Evolutionary conservation across 2,888 invertebrate species (phyloP).

Genomic region (Suillia variegata): DNA sequence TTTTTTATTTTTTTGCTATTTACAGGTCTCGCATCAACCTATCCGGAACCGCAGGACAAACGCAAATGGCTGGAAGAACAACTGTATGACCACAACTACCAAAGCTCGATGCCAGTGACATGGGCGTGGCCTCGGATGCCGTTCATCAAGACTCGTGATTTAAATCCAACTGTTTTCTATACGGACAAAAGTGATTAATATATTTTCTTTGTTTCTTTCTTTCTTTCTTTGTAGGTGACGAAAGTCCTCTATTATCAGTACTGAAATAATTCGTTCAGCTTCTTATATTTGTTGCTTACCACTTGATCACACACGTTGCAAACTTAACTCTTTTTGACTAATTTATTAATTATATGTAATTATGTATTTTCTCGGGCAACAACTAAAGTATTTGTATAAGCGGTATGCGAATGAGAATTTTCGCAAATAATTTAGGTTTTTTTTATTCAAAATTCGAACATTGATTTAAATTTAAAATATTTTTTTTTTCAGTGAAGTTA

Average conservation of each 20-base stretch:
- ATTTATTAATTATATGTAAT: too few relatives aligned
- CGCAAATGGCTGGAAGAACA: conserved; percentile 73
- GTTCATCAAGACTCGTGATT: conserved; percentile 56
- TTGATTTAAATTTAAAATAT: too few relatives aligned
- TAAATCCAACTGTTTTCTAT: conserved; percentile 55
- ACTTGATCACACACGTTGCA: conserved; percentile 41
- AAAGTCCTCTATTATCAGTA: conserved; percentile 53
- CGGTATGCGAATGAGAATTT: too few relatives aligned
- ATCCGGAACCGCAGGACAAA: conserved; percentile 83
- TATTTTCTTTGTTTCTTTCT: conserved; percentile 29
- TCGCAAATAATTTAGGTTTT: too few relatives aligned
- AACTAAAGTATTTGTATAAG: too few relatives aligned
- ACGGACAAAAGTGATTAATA: conserved; percentile 50
- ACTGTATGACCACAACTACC: conserved; percentile 80
- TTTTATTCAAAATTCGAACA: too few relatives aligned
- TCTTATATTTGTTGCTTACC: conserved; percentile 8
- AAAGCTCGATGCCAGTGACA: conserved; percentile 74
- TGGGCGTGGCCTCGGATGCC: conserved; percentile 68
- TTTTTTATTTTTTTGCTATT: too few relatives aligned
- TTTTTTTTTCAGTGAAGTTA: too few relatives aligned
- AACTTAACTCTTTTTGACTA: too few relatives aligned
- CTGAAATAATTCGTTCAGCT: conserved; percentile 41
- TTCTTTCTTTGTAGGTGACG: conserved; percentile 41
- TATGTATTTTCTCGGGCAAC: too few relatives aligned
- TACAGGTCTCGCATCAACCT: conserved; percentile 79